A percentile compares a stretch with the other conserved stretches of the same genome.
Evolutionary conservation across 2,113 vertebrate genomes (phyloP).

Genomic region (Menura novaehollandiae): DNA sequence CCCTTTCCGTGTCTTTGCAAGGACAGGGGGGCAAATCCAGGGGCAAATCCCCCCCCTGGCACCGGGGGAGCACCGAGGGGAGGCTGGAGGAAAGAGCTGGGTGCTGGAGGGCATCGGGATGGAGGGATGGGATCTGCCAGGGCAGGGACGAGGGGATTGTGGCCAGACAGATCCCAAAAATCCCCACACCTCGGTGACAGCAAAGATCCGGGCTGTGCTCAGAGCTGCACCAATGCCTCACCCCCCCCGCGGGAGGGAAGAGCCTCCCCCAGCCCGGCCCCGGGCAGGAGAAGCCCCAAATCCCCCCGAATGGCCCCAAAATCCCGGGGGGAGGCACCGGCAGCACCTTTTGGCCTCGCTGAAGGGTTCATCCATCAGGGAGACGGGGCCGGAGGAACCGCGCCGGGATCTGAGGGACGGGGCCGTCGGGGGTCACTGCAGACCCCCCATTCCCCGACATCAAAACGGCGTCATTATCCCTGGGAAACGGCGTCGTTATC

Average conservation of each 20-base stretch:
- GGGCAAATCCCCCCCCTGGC: background rate
- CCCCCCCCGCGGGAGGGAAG: rapidly evolving
- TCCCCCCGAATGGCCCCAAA: too few relatives aligned
- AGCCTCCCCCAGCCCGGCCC: background rate
- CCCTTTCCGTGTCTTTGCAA: background rate
- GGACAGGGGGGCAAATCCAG: background rate
- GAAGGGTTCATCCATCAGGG: background rate
- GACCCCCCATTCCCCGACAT: background rate
- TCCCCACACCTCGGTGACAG: background rate
- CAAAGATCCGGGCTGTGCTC: background rate
- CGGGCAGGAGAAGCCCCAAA: background rate
- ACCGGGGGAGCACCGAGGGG: rapidly evolving
- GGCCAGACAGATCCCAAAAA: background rate
- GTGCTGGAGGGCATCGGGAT: background rate
- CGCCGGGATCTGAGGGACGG: background rate
- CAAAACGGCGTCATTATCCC: background rate
- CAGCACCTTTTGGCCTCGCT: background rate
- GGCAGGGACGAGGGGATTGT: background rate
- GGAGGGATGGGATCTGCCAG: background rate
- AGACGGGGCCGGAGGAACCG: background rate
- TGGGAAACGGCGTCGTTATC: rapidly evolving
- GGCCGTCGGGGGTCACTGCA: background rate
- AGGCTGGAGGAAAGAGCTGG: background rate
- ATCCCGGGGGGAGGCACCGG: background rate
- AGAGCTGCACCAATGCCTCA: background rate